Evolutionary conservation across 2,888 invertebrate genomes (phyloP), one percentile per base, ranked within the genome.

Genomic region (Entomobrya multifasciata): DNA sequence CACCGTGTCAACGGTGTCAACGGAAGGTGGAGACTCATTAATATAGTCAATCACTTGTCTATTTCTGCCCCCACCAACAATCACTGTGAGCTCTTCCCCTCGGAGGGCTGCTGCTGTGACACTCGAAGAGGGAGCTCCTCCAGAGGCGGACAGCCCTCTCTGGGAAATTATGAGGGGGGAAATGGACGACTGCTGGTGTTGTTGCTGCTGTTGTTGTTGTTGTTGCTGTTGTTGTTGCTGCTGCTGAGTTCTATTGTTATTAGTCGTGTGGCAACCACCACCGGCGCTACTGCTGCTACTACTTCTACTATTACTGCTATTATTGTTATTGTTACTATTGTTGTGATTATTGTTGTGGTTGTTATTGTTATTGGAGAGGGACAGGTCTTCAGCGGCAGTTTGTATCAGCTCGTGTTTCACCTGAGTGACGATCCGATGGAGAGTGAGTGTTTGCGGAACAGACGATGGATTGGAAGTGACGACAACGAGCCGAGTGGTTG

Each of bases 331-430:
- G 55, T 22, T 78, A 65, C 41, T 60, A 30, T 41, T 47, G 49
- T 49, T 80, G 57, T 76, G 49, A 82, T 82, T 82, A 82, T 74
- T 82, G 41, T 82, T 80, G 49, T 77, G 77, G 78, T 79, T 87
- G 57, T 74, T 72, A 60, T 76, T 72, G 74, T 81, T 76, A 65
- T 86, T 76, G 44, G 86, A 60, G 44, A 89, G 79, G 80, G 90
- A 90, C 55, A 91, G 81, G 84, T 91, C 91, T 86, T 91, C 91
- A 20, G 91, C 91, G 77, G 90, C 89, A 30, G 90, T 90, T 83
- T 90, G 90, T 27, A 87, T 77, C 36, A 85, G 36, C 85, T 81
- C 82, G 30, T 81, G 81, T 70, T 85, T 85, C 57, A 87, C 87
- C 47, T 87, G 82, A 82, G 87, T 79, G 52, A 82, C 84, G 60